Evolutionary conservation across 2,888 invertebrate genomes (phyloP), one percentile per base, ranked within the genome.

Genomic region (Camponotus fellah): DNA sequence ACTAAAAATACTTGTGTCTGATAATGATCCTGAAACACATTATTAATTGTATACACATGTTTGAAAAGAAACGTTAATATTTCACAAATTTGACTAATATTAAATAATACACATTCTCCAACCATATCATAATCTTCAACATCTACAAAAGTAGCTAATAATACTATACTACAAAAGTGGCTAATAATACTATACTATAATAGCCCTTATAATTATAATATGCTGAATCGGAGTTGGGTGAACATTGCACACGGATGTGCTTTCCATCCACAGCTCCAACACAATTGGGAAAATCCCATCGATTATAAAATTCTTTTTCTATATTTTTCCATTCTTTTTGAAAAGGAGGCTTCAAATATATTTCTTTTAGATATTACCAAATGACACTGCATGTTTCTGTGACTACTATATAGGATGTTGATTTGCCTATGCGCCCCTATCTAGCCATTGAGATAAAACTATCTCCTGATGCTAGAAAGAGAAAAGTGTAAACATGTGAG

Each of bases 211-310:
- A 62, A 6, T 62, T 62, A 17, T 62, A 62, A 5, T 62, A 62
- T 32, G 17, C 62, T 62, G 34, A 62, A 62, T 8, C 34, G 14
- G 62, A 62, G 17, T 62, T 62, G 34, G 62, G 62, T 62, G 62
- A 17, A 62, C 62, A 62, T 62, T 62, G 34, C 62, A 62, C 34
- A 62, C 62, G 62, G 8, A 62, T 62, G 62, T 58, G 58, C 58
- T 58, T 58, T 26, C 58, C 58, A 26, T 58, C 58, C 58, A 58
- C 21, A 9, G 12, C 62, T n/a, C 62, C 34, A 8, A 62, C 34
- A 32, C 62, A 62, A n/a, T 62, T 62, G 8, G 62, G 34, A 2
- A 62, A 62, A 62, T 62, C 17, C 62, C 62, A 62, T 62, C 17
- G 32, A 62, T 62, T 14, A 34, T 17, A 62, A 34, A 62, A 62